Base-by-base conservation (phyloP, 2,113 vertebrate species). In the Lophotis ruficrista region DNA sequence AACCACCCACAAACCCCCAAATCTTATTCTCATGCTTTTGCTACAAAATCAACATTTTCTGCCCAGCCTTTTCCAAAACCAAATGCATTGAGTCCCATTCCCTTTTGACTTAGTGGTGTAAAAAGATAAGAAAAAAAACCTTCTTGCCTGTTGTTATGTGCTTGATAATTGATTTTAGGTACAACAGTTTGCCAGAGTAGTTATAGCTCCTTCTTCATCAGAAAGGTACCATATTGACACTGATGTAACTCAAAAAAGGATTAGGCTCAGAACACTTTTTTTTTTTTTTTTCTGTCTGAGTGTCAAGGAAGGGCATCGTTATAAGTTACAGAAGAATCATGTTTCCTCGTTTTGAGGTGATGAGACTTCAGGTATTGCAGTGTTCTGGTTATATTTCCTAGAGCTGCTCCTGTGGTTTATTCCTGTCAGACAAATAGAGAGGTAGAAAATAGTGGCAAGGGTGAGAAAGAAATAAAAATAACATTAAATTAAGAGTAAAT, bases 71-170 rank as follows among this genome's bases (percentile, higher is more conserved):
- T 87, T 80, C 28, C 7, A 66, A 53, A 37, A 35, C 18, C 14
- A 70, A 80, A 38, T 23, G 4, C 0, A 2, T 8, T 56, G 6
- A 2, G 8, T 53, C 15, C 2, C 8, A 35, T 71, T 65, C 12
- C 1, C 3, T 51, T 88, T 68, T 1, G 0, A 38, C 31, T 33
- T 51, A 7, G 8, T 24, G 4, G 3, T 24, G 3, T 57, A 33
- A 53, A 79, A 64, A 58, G 6, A 15, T 6, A 35, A 48, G 14
- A 7, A 41, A 69, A 41, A 41, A 38, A 4, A 3, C 2, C 10
- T 23, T 21, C 4, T 69, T 43, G 1, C 5, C 8, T 45, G 13
- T 35, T 88, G 28, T 72, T 60, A 41, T 4, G 5, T 37, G 3
- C 14, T 61, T 78, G 23, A 25, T 24, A 76, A 81, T 57, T 70